Base-by-base conservation (phyloP, 1,140 invertebrate species). In the Leptinotarsa texana region DNA sequence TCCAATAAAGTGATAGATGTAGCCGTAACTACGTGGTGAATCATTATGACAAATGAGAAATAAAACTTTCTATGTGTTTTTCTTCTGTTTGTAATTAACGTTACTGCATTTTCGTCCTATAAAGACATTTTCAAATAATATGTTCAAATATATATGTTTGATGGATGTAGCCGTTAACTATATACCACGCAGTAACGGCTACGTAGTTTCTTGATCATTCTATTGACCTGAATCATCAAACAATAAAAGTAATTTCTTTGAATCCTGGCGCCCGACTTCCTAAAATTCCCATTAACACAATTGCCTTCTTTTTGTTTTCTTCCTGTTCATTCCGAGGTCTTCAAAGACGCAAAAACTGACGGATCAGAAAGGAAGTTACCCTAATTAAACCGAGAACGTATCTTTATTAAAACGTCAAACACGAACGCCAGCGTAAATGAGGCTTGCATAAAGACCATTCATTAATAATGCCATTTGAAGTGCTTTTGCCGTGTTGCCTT, bases 361-460 rank as follows among this genome's bases (percentile, higher is more conserved):
- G 51, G 57, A 71, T 61, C 74, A 70, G 49, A 77, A 76, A 77
- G 78, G 78, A 80, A 80, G 74, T 75, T 66, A 72, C 73, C 69
- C 63, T 63, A 74, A 80, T 76, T 80, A 78, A 76, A 70, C 74
- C 73, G 49, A 73, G 74, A 74, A 49, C 73, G 77, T 69, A 77
- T 80, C 77, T 78, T 75, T 77, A 80, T 80, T 78, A 75, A 77
- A 77, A 78, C 72, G 77, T 80, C 79, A 80, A 69, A 74, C 75
- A 73, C 74, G 74, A 79, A 80, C 75, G 79, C 76, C 62, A 73
- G 33, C 68, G 75, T 79, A 80, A 80, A 80, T 80, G 75, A 80
- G 68, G 72, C 77, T 72, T 66, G 74, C 66, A 67, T 65, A 74
- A 76, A 61, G 21, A 62, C 51, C 51, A 42, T 71, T 71, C 69